Evolutionary conservation across 2,113 vertebrate species (phyloP), one percentile per base, ranked within the genome.

Genomic region (Leuciscus idus): DNA sequence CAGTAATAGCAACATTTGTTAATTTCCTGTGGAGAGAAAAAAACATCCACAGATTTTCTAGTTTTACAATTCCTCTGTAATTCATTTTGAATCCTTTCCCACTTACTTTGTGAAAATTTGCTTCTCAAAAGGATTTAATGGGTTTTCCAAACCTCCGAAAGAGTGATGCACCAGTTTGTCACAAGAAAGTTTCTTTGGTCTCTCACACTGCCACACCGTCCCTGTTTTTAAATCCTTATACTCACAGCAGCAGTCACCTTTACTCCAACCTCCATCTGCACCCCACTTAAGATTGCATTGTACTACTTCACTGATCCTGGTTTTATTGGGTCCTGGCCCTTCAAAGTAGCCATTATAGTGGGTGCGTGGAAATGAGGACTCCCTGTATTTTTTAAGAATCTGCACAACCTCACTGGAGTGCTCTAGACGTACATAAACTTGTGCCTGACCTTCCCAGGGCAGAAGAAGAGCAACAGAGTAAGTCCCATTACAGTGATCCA

Each of bases 161-260:
- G 33, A n/a, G n/a, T 80, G 57, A 80, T 26, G 2, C 62, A 36
- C 21, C 21, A n/a, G 33, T 6, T 79, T 7, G 77, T 61, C 77
- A 79, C 77, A 79, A 12, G 55, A 61, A 79, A 61, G 77, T 61
- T 59, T 74, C 39, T 74, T 74, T 0, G 23, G 72, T 48, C 23
- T 48, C 39, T 74, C 72, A 74, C 72, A 74, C 39, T 74, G 39
- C 72, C 72, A 74, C 23, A 15, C 23, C 0, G 39, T 74, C 6
- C 39, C 4, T 39, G 55, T 79, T 61, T 80, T 80, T 3, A 61
- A 1, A 17, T 80, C 77, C 23, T 62, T 61, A 61, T 80, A 80
- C 57, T 80, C 77, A 61, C 57, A 80, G 33, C 77, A 80, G 36
- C 77, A 80, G 57, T 62, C n/a, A 3, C 57, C 11, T 80, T 43